Evolutionary conservation across 2,113 vertebrate genomes (phyloP), one percentile per base, ranked within the genome.

Genomic region (Cephalopholis sonnerati): DNA sequence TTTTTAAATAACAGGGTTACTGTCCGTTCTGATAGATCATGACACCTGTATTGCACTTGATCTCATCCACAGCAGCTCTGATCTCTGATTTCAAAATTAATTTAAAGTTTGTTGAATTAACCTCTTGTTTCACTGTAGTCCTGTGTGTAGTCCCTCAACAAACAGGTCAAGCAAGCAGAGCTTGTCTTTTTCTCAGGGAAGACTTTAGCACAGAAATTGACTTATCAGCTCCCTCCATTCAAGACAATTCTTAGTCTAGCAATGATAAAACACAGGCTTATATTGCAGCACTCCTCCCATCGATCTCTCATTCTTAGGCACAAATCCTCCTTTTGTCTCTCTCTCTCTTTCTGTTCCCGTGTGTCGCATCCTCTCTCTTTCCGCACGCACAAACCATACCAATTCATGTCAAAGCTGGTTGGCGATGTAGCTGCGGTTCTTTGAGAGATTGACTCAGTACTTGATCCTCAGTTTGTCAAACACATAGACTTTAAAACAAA

Each of bases 401-500:
- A 70, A 69, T 65, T 76, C 77, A 54, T 77, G 87, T 85, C 79
- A 79, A 69, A 85, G 63, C 72, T 54, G 41, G 18, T 6, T 71
- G 44, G 15, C 11, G 22, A 20, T 44, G 53, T 20, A 85, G 65
- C 65, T 59, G 57, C 29, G 65, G 18, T 59, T 81, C 74, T 86
- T 61, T 65, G 17, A 76, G 46, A 59, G 51, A 69, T 46, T 61
- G 36, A 74, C 51, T 86, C 46, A 27, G 44, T 54, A 24, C 71
- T 87, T 81, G 72, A 86, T 77, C 74, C 65, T 41, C 73, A 74
- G 66, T 86, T 82, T 83, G 66, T 83, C 75, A 86, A 72, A 89
- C 77, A 78, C 32, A 20, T 18, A 61, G 77, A 74, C 74, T 76
- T 86, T 76, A 71, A 83, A 84, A 71, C 70, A 82, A 83, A 77